Evolutionary conservation across 2,113 vertebrate genomes (phyloP).

Genomic region (Pimephales promelas): DNA sequence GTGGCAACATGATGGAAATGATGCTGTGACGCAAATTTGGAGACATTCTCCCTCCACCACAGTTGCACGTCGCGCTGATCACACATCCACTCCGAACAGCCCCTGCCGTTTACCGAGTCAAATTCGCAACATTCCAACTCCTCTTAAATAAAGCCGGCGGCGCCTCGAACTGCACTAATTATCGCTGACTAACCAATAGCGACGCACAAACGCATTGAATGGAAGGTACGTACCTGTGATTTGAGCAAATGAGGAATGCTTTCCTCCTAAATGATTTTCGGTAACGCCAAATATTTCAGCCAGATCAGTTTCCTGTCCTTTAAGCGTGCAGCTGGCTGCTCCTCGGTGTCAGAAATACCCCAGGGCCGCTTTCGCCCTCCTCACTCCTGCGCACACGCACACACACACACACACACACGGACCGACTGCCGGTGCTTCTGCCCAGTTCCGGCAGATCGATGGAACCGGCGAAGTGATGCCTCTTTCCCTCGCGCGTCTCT

Average conservation of each 20-base stretch:
- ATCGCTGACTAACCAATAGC: constrained; percentile 37
- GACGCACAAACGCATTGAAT: constrained; percentile 23
- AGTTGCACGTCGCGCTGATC: neutral
- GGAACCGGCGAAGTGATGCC: constrained; percentile 66
- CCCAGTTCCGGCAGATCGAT: constrained; percentile 63
- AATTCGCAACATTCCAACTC: neutral
- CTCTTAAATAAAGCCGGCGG: constrained; percentile 25
- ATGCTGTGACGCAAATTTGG: constrained; percentile 42
- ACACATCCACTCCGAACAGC: neutral
- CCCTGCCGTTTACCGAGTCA: neutral
- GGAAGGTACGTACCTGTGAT: constrained; percentile 68
- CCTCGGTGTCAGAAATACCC: constrained; percentile 51
- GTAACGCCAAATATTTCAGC: constrained; percentile 18
- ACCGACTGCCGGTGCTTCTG: constrained; percentile 48
- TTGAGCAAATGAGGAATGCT: constrained; percentile 55
- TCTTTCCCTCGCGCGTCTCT: constrained; percentile 59
- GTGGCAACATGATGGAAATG: constrained; percentile 1
- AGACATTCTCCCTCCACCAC: constrained; percentile 20
- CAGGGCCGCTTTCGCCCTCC: constrained; percentile 60
- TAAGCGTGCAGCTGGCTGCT: constrained; percentile 41
- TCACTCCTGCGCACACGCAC: constrained; percentile 48
- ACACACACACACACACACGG: constrained; percentile 47
- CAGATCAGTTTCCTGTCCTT: constrained; percentile 22
- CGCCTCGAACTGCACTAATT: constrained; percentile 40
- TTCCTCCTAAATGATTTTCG: constrained; percentile 15